A percentile compares a stretch with the other conserved stretches of the same genome.
Evolutionary conservation across 2,888 invertebrate species (phyloP).

Genomic region (Liodrosophila aerea): DNA sequence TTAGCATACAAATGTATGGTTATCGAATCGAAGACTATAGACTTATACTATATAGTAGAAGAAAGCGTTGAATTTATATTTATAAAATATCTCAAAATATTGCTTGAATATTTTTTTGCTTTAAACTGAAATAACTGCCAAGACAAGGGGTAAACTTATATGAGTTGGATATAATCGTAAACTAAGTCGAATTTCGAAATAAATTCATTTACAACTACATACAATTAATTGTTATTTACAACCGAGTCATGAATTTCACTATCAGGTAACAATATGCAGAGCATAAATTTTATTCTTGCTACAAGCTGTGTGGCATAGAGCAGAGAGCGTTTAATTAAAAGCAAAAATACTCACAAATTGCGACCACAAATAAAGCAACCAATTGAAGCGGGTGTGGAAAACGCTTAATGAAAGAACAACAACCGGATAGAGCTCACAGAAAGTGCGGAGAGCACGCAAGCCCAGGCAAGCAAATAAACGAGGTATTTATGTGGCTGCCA

Average conservation of each 20-base stretch:
- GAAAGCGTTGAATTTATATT: no score
- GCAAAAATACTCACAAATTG: slow-evolving; percentile 56
- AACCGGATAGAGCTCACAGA: slow-evolving; percentile 28
- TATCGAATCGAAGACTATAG: no score
- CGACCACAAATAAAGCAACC: slow-evolving; percentile 74
- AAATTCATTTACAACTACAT: background rate
- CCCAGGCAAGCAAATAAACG: slow-evolving; percentile 62
- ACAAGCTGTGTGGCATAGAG: slow-evolving; percentile 7
- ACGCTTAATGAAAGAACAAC: slow-evolving; percentile 50
- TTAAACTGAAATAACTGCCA: no score
- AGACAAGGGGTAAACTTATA: no score
- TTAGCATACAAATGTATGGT: no score
- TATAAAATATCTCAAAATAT: no score
- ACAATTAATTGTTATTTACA: slow-evolving; percentile 22
- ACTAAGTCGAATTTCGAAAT: background rate
- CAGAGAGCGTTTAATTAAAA: slow-evolving; percentile 71
- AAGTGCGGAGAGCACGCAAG: slow-evolving; percentile 42
- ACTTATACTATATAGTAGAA: no score
- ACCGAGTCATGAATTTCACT: slow-evolving; percentile 10
- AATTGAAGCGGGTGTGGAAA: slow-evolving; percentile 62
- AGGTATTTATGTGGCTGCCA: slow-evolving; percentile 69
- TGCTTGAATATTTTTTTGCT: no score
- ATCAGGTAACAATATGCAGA: slow-evolving; percentile 31
- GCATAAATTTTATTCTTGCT: slow-evolving; percentile 6
- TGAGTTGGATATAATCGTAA: no score